Evolutionary conservation across 2,113 vertebrate genomes (phyloP), one percentile per base, ranked within the genome.

Genomic region (Murina feae): DNA sequence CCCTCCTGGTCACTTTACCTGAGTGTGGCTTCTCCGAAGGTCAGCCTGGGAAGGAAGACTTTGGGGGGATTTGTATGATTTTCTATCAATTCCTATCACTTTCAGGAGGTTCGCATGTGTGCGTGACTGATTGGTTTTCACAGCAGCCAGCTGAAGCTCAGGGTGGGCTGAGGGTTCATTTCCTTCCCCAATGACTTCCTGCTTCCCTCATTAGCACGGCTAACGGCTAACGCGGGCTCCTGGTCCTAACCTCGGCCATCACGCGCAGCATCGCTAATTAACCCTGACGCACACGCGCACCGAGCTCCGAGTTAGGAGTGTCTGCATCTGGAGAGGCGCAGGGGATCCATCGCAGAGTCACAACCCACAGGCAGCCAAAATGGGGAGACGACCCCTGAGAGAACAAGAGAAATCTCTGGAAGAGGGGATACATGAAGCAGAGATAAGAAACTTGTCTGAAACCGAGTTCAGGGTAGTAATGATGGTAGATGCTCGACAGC

Each of bases 251-350:
- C 91, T 78, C 20, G 16, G 32, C 80, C 35, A 68, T 63, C 93
- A 96, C 95, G 75, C 55, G 85, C 79, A 92, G 42, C 95, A 88
- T 53, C 86, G 68, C 30, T 96, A 90, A 93, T 95, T 89, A 97
- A 91, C 82, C 49, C 35, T 83, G 85, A 88, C n/a, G 35, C 12
- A 9, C n/a, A n/a, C n/a, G n/a, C 20, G 47, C 66, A 63, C 86
- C 47, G 23, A 80, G 42, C 93, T 95, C 71, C 85, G 25, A 55
- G 17, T 49, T 49, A 49, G 44, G 2, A 47, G 9, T 47, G 44
- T 47, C 44, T 47, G 44, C 44, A 47, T 47, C 44, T 47, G 10
- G 51, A 18, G 51, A 53, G 51, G 14, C 51, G 17, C 18, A 53
- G 51, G 10, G 17, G 51, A 53, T 53, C 17, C 18, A 18, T 17